Percentiles rank a stretch among this genome's conserved stretches.
Conservation (phyloP, 2,113 vertebrate genomes). For the Chloropsis cyanopogon region DNA sequence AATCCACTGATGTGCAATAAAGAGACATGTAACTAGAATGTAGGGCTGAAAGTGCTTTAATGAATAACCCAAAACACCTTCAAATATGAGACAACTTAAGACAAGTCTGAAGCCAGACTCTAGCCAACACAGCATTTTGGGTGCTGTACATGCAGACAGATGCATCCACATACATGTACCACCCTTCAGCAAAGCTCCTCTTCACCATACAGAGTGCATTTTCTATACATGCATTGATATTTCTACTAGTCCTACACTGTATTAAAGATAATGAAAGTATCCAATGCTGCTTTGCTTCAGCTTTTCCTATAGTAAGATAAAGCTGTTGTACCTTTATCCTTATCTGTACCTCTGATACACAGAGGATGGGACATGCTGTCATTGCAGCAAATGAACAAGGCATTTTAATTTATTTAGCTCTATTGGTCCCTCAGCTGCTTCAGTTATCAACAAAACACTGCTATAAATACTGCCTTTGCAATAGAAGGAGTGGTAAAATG, state of each 20-base stretch:
- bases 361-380: neutral
- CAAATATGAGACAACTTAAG: neutral
- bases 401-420: neutral
- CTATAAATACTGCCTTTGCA: neutral
- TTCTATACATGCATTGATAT: neutral
- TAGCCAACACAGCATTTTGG: neutral
- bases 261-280: neutral
- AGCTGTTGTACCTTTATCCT: neutral
- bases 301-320: neutral
- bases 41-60: neutral
- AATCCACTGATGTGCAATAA: neutral
- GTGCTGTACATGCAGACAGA: neutral
- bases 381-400: neutral
- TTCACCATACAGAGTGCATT: neutral
- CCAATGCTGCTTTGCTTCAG: neutral
- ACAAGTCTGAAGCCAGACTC: neutral
- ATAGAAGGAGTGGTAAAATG: neutral
- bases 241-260: neutral
- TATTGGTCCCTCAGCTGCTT: neutral
- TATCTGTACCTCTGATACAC: neutral
- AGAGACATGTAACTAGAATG: neutral
- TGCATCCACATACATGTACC: rapidly evolving
- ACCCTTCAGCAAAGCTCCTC: neutral
- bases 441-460: neutral
- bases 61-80: neutral